A percentile compares a stretch with the other conserved stretches of the same genome.
These are phyloP conservation scores for Synodontis membranacea DNA, from an alignment of 2,113 vertebrate genomes.

Conservation along the genomic window DNA sequence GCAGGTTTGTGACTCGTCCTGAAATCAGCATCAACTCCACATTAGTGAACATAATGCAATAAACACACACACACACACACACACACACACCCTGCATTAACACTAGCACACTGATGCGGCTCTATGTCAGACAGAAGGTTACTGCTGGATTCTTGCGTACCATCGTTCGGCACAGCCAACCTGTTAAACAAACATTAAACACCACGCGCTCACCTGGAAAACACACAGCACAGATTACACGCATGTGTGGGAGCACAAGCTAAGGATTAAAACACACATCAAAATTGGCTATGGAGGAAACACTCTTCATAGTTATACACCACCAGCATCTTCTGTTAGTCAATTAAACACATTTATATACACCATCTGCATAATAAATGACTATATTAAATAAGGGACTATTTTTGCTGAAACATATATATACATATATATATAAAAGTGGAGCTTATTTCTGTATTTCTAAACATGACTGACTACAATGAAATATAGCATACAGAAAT, in stretches of 20 bases:
- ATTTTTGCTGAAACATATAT: not conserved
- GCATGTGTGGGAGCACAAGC: slow-evolving; percentile 86
- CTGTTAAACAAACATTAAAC: slow-evolving; percentile 98
- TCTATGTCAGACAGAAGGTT: slow-evolving; percentile 5
- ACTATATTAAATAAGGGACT: slow-evolving; percentile 11
- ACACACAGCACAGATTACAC: slow-evolving; percentile 99
- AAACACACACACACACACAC: not conserved
- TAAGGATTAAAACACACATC: slow-evolving; percentile 12
- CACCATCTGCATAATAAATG: too few species aligned
- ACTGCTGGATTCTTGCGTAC: slow-evolving; percentile 85
- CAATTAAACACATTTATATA: not conserved
- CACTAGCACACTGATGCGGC: slow-evolving; percentile 17
- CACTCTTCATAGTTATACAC: not conserved
- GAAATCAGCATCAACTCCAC: slow-evolving; percentile 35
- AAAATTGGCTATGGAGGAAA: not conserved
- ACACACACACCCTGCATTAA: not conserved
- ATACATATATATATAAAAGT: not conserved
- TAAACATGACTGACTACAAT: not conserved
- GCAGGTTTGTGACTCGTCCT: slow-evolving; percentile 98
- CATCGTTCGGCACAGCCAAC: slow-evolving; percentile 90
- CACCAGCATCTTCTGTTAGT: not conserved
- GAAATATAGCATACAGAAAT: not conserved
- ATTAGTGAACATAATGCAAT: not conserved
- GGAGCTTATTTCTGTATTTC: not conserved
- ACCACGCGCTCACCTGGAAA: slow-evolving; percentile 91